phyloP scores from a whole-genome alignment of 2,888 invertebrate genomes.

The Catocala nupta region DNA sequence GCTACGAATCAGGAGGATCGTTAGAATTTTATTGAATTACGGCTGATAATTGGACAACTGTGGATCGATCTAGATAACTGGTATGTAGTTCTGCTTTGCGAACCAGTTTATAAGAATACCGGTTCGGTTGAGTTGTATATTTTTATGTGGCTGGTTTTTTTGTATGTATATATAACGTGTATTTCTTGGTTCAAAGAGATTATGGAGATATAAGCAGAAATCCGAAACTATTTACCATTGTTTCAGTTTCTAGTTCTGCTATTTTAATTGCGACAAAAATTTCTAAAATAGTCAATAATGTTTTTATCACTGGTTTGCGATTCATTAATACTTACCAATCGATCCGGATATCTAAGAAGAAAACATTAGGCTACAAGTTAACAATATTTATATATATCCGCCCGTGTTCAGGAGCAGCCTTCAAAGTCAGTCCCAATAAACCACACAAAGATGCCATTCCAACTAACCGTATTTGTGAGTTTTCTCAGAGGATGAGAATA shows the following conservation, averaged over 20 bases:
- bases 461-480: constrained; percentile 27
- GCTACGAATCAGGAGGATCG: constrained; percentile 26
- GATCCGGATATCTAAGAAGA: background rate
- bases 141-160: constrained; percentile 7
- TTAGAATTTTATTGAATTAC: constrained; percentile 44
- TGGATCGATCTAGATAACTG: constrained; percentile 16
- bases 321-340: background rate
- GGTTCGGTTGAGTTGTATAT: constrained; percentile 13
- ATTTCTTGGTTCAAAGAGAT: too few relatives aligned
- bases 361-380: background rate
- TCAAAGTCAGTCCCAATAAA: constrained; percentile 29
- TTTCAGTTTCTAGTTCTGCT: too few relatives aligned
- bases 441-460: constrained; percentile 34
- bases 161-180: background rate
- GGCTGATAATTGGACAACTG: constrained; percentile 38
- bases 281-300: too few relatives aligned
- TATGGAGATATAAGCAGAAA: too few relatives aligned
- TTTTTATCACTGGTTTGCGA: too few relatives aligned
- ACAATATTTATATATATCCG: background rate
- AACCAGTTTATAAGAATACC: background rate
- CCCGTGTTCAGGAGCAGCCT: background rate
- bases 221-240: too few relatives aligned
- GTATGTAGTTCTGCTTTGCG: background rate
- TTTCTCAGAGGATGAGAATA: constrained; percentile 30
- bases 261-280: too few relatives aligned